A percentile compares a stretch with the other conserved stretches of the same genome.
These are phyloP conservation scores for Pelochelys cantorii DNA, from an alignment of 2,797 vertebrate genomes.

Conservation along the genomic window DNA sequence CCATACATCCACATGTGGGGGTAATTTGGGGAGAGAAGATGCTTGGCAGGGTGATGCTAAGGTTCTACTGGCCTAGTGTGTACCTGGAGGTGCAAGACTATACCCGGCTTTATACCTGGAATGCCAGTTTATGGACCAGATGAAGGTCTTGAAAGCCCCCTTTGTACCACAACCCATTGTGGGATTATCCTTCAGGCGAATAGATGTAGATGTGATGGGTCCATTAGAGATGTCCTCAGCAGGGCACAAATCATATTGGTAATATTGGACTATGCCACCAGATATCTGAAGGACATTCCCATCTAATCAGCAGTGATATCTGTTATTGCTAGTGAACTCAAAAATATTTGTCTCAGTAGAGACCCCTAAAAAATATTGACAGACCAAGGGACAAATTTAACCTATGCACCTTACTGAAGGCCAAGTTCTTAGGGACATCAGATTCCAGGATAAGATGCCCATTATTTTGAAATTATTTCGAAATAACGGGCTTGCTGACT, in stretches of 20 bases:
- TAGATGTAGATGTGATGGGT: background rate
- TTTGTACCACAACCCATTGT: background rate
- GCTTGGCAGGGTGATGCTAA: background rate
- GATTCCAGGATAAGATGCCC: too few relatives aligned
- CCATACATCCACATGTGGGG: background rate
- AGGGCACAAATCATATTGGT: background rate
- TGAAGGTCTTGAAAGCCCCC: background rate
- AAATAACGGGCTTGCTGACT: too few relatives aligned
- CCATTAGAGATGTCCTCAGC: background rate
- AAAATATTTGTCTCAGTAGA: background rate
- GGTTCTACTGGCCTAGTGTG: background rate
- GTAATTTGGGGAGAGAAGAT: background rate
- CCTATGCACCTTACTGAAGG: background rate
- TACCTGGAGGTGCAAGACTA: background rate
- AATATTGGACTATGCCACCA: background rate
- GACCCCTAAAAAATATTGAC: background rate
- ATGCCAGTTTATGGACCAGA: background rate
- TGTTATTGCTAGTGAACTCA: background rate
- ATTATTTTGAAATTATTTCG: too few relatives aligned
- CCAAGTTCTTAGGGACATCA: background rate
- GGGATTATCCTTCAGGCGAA: background rate
- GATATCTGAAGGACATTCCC: background rate
- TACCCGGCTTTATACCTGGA: background rate
- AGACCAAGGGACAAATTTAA: background rate
- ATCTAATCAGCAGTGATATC: background rate